Evolutionary conservation across 2,113 vertebrate genomes (phyloP), one percentile per base, ranked within the genome.

Genomic region (Panthera leo): DNA sequence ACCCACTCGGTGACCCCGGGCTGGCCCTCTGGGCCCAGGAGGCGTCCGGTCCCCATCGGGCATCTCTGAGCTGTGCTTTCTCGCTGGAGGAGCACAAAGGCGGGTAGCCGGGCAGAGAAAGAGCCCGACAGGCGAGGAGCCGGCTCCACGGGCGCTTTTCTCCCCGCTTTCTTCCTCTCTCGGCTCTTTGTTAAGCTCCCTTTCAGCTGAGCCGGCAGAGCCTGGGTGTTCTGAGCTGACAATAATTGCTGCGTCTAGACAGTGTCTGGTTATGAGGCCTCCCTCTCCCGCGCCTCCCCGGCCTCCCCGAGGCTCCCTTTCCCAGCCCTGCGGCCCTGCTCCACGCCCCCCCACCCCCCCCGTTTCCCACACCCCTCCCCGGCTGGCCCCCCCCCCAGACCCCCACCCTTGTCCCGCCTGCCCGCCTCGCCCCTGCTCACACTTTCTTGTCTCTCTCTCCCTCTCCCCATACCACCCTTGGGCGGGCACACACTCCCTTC

Each of bases 171-270:
- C 93, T 97, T 98, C 87, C 94, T 94, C 96, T 79, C 88, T 90
- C 82, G 48, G 71, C 98, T 99, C 99, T 99, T 99, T 99, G 99
- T 99, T 98, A 98, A 99, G 98, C 99, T 98, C 99, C 98, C 99
- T 99, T 99, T 99, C 99, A 99, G 99, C 98, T 99, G 99, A 99
- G 98, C 98, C 98, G 98, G 99, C 99, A 99, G 99, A 98, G 99
- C 99, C 99, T 99, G 99, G 99, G 99, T 99, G 99, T 99, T 99
- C 99, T 97, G 98, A 99, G 99, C 98, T 99, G 99, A 99, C 99
- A 99, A 99, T 99, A 99, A 99, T 99, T 99, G 99, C 99, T 97
- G 98, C 97, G 99, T 99, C 99, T 99, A 99, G 99, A 99, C 99
- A 99, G 98, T 99, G 99, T 99, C 99, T 99, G 99, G 99, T 98